Base-by-base conservation (phyloP, 2,797 vertebrate species). In the Poeciliopsis turneri region DNA sequence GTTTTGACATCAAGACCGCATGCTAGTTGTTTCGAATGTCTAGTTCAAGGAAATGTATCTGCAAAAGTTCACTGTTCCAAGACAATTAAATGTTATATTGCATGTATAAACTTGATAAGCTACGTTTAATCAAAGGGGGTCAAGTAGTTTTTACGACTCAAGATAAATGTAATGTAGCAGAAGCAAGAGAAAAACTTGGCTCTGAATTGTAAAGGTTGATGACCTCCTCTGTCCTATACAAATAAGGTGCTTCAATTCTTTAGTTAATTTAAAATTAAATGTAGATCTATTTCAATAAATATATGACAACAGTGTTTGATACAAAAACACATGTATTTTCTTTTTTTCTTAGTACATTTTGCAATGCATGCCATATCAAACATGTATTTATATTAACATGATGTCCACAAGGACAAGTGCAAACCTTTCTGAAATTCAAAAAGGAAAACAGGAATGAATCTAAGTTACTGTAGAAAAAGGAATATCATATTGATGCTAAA, bases 351-450 rank as follows among this genome's bases (percentile, higher is more conserved):
- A 0, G 28, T 90, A 91, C 83, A 87, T 92, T 91, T 94, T 87
- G 85, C 89, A 93, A 95, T 86, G 78, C 92, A 94, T 90, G 92
- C 90, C 88, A 93, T 90, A 79, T 89, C 81, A 95, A 92, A 75
- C 88, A 88, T 90, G 93, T 94, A 23, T 90, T 90, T 90, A 46
- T 70, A 70, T 92, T 49, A 82, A 93, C 80, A 86, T 80, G 57
- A 83, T 23, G 91, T 94, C 92, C 94, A 82, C 64, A 45, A 74
- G 93, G 92, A 94, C 89, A 94, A 95, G 94, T 96, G 95, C 95
- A 95, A 95, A 95, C 87, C 80, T 92, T 92, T 90, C 89, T 91
- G 87, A 92, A 92, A 91, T 92, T 89, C 87, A 87, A 64, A 81
- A 91, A 89, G 91, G 49, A 88, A 86, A 90, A 84, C 70, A 85